Base-by-base conservation (phyloP, 2,113 vertebrate species). In the Pagrus major region DNA sequence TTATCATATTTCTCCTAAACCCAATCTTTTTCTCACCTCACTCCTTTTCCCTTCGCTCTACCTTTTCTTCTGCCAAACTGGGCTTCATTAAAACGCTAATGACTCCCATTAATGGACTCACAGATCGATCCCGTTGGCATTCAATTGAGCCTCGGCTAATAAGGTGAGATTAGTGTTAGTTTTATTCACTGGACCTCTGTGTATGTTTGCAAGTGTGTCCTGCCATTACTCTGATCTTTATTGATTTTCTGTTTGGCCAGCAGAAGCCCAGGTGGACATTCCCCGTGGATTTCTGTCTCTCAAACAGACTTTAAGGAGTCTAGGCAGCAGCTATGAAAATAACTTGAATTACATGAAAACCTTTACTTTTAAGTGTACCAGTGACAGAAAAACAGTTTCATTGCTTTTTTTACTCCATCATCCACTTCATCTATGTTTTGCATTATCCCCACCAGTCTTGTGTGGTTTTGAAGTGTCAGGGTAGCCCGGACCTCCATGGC, bases 401-500 rank as follows among this genome's bases (percentile, higher is more conserved):
- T 23, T 14, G 18, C 23, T 5, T 16, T 33, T 68, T 6, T 78
- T 39, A 21, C 23, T 29, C 33, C 14, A 0, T 78, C 46, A 54
- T 12, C 31, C 59, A 39, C 47, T 10, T 46, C 9, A 7, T 37
- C 83, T 14, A 91, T 94, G 94, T 86, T 94, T 94, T 83, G 73
- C 83, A 94, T 95, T 91, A 93, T 91, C 90, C 69, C 84, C 86
- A 80, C 84, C 69, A 42, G 70, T 78, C 78, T n/a, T 55, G 68
- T 86, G 80, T 20, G 85, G 86, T 84, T 92, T 90, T 93, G 73
- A 90, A 89, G 89, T 87, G 90, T 80, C 54, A 76, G 76, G 16
- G 78, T 42, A 76, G 81, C 80, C 91, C 80, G 90, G 93, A 95
- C 94, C 93, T 95, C 94, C 94, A 93, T 85, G 93, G 92, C 94